A percentile compares a stretch with the other conserved stretches of the same genome.
Conservation (phyloP, 2,888 invertebrate species). For the Noctuana brunneofusca region DNA sequence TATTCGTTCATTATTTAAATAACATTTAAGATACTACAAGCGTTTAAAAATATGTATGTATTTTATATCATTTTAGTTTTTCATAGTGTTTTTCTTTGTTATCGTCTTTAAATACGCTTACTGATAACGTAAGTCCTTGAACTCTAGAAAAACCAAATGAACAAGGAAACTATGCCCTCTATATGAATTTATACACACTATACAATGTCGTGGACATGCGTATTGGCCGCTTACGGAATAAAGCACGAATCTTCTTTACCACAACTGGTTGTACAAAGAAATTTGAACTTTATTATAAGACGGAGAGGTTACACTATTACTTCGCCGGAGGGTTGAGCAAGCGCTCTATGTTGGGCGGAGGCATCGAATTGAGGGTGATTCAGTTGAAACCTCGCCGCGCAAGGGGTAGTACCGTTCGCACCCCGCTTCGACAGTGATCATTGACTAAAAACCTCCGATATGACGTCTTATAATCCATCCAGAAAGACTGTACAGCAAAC, state of each 20-base stretch:
- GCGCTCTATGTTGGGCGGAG: conserved; percentile 82
- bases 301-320: conserved; percentile 48
- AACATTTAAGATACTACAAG: background rate
- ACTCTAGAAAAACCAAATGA: conserved; percentile 78
- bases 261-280: conserved; percentile 48
- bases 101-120: conserved; percentile 57
- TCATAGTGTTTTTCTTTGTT: conserved; percentile 34
- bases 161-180: conserved; percentile 77
- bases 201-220: conserved; percentile 80
- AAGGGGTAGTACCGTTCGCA: conserved; percentile 66
- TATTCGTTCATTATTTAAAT: no score
- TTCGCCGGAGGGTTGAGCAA: conserved; percentile 60
- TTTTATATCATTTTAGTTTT: background rate
- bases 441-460: conserved; percentile 72
- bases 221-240: conserved; percentile 77
- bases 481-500: conserved; percentile 44
- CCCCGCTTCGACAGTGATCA: conserved; percentile 67
- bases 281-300: conserved; percentile 49
- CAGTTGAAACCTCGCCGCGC: conserved; percentile 77
- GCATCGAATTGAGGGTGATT: conserved; percentile 78
- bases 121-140: conserved; percentile 77
- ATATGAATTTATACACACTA: conserved; percentile 69
- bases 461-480: conserved; percentile 62
- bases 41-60: background rate
- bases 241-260: conserved; percentile 77